These are phyloP conservation scores for Mythimna vitellina DNA, from an alignment of 2,888 invertebrate species.

Conservation along the genomic window DNA sequence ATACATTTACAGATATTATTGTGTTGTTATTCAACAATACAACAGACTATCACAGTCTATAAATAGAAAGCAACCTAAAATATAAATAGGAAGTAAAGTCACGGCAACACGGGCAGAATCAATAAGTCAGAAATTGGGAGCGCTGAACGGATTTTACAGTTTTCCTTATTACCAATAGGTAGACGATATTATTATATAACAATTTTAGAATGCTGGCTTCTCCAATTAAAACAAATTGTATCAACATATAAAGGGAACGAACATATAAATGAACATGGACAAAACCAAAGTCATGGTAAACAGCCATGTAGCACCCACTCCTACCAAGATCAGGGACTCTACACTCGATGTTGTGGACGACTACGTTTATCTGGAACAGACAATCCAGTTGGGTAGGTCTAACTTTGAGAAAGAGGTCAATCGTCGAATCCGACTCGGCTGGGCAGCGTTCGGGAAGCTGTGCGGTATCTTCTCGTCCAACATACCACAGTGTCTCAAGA, in stretches of 20 bases:
- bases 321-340: too few species aligned
- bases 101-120: slow-evolving; percentile 23
- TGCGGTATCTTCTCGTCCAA: too few species aligned
- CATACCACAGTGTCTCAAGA: too few species aligned
- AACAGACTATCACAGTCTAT: slow-evolving; percentile 28
- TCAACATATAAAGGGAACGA: neutral
- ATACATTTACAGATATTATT: slow-evolving; percentile 36
- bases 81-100: neutral
- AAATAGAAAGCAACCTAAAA: slow-evolving; percentile 29
- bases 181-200: neutral
- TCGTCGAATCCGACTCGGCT: too few species aligned
- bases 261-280: too few species aligned
- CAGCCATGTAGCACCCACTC: too few species aligned
- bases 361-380: too few species aligned
- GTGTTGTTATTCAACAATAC: slow-evolving; percentile 5
- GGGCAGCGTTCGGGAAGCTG: too few species aligned
- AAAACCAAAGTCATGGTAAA: too few species aligned
- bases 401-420: too few species aligned
- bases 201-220: neutral
- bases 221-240: slow-evolving; percentile 7
- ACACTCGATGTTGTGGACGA: too few species aligned
- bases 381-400: too few species aligned
- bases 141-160: slow-evolving; percentile 6
- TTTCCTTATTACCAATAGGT: neutral
- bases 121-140: slow-evolving; percentile 23